These are phyloP conservation scores for Pontoporia blainvillei DNA, from an alignment of 2,113 vertebrate species.

Conservation along the genomic window DNA sequence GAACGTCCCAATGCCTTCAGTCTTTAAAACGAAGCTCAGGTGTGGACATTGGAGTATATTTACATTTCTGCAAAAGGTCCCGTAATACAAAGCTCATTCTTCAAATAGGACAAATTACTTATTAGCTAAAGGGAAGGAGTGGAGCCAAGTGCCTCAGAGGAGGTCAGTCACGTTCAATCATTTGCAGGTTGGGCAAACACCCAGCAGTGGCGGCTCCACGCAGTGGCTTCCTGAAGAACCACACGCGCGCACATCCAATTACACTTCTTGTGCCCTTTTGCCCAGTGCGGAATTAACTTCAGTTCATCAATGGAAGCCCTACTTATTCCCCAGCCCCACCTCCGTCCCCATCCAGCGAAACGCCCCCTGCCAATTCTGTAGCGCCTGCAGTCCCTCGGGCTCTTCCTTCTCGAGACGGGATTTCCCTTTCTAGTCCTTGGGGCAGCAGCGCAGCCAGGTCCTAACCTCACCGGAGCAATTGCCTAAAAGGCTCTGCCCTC, in stretches of 20 bases:
- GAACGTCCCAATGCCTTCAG: not conserved
- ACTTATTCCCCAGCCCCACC: not conserved
- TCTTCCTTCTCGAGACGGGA: not conserved
- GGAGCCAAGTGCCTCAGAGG: not conserved
- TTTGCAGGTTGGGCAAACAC: not conserved
- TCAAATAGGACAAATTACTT: not conserved
- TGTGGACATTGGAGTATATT: not conserved
- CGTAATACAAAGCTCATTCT: not conserved
- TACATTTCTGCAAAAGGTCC: not conserved
- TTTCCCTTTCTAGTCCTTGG: not conserved
- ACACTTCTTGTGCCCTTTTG: not conserved
- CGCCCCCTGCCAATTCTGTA: not conserved
- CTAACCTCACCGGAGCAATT: not conserved
- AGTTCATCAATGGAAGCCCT: not conserved
- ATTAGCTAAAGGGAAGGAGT: not conserved
- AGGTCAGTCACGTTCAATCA: not conserved
- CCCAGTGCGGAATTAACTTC: not conserved
- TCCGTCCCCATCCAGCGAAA: not conserved
- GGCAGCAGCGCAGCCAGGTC: not conserved
- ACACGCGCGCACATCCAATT: not conserved
- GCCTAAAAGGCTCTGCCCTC: not conserved
- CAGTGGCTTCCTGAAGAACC: not conserved
- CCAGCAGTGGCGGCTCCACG: not conserved
- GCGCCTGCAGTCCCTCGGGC: not conserved
- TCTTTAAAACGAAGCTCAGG: not conserved